phyloP scores from a whole-genome alignment of 30 jellyfish, hydroid and myxozoan species.

The Aurelia coerulea region DNA sequence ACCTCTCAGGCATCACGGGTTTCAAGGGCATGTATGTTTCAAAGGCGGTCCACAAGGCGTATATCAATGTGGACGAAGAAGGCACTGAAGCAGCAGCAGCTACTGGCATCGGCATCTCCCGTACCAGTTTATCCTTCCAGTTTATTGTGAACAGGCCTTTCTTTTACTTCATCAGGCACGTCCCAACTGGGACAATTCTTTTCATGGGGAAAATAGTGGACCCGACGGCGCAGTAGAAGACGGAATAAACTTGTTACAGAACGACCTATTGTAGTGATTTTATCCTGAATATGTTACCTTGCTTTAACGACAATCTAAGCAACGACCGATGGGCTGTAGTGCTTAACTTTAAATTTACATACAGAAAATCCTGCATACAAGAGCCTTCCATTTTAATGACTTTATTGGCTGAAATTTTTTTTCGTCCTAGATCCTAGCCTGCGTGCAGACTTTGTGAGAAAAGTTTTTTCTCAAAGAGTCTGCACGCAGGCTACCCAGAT shows the following conservation, averaged over 20 bases:
- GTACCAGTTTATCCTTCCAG: slow-evolving; percentile 48
- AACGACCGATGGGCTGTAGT: neutral
- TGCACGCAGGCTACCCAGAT: no score
- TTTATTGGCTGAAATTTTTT: no score
- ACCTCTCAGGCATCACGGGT: slow-evolving; percentile 76
- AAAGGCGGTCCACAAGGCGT: slow-evolving; percentile 71
- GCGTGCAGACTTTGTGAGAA: no score
- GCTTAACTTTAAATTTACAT: no score
- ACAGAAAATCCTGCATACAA: no score
- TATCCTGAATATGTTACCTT: no score
- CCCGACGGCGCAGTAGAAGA: slow-evolving; percentile 43
- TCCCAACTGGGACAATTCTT: slow-evolving; percentile 61
- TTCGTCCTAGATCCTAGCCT: no score
- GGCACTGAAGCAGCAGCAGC: slow-evolving; percentile 94
- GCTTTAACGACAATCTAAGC: neutral
- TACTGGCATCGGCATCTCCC: slow-evolving; percentile 48
- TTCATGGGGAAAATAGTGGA: slow-evolving; percentile 75
- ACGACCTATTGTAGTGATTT: no score
- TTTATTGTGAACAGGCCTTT: slow-evolving; percentile 66
- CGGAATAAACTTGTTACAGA: no score
- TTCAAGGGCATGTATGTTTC: slow-evolving; percentile 64
- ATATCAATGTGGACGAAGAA: slow-evolving; percentile 72
- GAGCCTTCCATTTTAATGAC: no score
- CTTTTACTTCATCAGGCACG: slow-evolving; percentile 54
- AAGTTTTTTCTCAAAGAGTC: no score